phyloP scores from a whole-genome alignment of 2,113 vertebrate genomes.

The Astur gentilis region DNA sequence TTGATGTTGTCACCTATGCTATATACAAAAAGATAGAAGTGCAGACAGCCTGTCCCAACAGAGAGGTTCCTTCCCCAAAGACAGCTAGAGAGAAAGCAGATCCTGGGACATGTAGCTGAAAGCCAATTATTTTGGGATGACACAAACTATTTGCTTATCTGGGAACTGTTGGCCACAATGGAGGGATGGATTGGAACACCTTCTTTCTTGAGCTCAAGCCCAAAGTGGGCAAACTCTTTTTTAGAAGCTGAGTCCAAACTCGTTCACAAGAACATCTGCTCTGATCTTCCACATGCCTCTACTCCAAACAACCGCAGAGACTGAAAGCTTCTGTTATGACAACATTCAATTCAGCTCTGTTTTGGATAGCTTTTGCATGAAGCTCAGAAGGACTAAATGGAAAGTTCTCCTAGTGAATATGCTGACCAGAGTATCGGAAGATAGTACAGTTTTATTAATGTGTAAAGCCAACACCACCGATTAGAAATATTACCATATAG shows the following conservation, averaged over 20 bases:
- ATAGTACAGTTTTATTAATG: neutral
- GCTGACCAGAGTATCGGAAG: neutral
- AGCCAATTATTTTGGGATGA: neutral
- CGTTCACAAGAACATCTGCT: neutral
- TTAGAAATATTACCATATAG: neutral
- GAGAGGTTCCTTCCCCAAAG: neutral
- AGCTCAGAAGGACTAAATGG: neutral
- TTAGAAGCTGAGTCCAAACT: neutral
- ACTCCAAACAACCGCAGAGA: neutral
- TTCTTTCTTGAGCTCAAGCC: neutral
- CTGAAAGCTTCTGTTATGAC: neutral
- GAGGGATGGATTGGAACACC: neutral
- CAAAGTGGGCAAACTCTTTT: neutral
- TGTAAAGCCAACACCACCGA: neutral
- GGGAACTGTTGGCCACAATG: neutral
- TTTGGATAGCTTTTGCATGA: neutral
- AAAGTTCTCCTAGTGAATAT: neutral
- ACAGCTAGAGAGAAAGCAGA: neutral
- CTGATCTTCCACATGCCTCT: neutral
- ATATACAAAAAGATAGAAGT: neutral
- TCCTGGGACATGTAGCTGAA: neutral
- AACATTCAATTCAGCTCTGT: neutral
- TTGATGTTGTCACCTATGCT: neutral
- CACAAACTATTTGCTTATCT: neutral
- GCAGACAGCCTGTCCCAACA: neutral